These are phyloP conservation scores for Diogma glabrata DNA, from an alignment of 2,888 invertebrate species.

Conservation along the genomic window DNA sequence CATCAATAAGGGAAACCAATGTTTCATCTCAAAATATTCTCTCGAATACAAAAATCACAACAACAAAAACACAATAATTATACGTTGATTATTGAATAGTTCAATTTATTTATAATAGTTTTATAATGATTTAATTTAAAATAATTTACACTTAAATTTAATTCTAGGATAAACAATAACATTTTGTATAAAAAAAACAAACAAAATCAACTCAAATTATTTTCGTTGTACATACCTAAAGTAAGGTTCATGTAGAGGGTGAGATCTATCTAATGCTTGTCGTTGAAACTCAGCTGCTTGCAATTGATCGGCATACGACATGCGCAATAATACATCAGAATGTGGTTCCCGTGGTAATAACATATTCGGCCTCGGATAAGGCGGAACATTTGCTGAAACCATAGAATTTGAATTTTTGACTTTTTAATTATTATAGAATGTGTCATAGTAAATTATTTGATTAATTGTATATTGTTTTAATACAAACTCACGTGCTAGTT, in stretches of 20 bases:
- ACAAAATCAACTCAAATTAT: too few species aligned
- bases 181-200: neutral
- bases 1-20: too few species aligned
- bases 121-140: slow-evolving; percentile 1
- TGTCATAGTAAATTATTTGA: slow-evolving; percentile 4
- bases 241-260: slow-evolving; percentile 34
- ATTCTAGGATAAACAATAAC: neutral
- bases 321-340: slow-evolving; percentile 37
- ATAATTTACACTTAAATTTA: neutral
- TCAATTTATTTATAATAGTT: neutral
- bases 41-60: too few species aligned
- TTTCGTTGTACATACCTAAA: slow-evolving; percentile 29
- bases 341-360: slow-evolving; percentile 38
- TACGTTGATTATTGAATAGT: neutral
- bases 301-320: slow-evolving; percentile 39
- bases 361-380: slow-evolving; percentile 39
- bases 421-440: slow-evolving; percentile 8
- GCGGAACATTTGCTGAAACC: slow-evolving; percentile 35
- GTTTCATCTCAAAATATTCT: too few species aligned
- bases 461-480: slow-evolving; percentile 19
- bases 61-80: too few species aligned
- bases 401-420: slow-evolving; percentile 9
- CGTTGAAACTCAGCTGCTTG: slow-evolving; percentile 39
- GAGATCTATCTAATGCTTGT: slow-evolving; percentile 29
- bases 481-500: slow-evolving; percentile 46